A percentile compares a stretch with the other conserved stretches of the same genome.
Conservation (phyloP, 2,888 invertebrate species). For the Dryococelus australis region DNA sequence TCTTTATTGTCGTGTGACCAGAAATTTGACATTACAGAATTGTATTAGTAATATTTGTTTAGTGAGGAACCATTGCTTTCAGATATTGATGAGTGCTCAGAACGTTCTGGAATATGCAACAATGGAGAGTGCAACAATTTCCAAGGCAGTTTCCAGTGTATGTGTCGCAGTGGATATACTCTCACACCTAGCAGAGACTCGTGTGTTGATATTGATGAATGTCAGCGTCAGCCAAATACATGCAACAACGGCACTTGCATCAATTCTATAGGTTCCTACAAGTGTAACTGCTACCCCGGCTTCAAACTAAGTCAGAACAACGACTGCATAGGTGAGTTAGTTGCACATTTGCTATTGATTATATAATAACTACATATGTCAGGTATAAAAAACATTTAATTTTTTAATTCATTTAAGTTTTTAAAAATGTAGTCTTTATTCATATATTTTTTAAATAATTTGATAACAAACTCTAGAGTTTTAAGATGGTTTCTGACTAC, state of each 20-base stretch:
- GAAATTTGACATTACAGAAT: too few species aligned
- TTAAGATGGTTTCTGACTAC: too few species aligned
- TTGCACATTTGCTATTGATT: neutral
- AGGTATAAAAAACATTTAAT: too few species aligned
- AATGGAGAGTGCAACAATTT: slow-evolving; percentile 82
- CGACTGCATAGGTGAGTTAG: slow-evolving; percentile 74
- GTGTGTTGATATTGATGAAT: slow-evolving; percentile 79
- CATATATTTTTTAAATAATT: too few species aligned
- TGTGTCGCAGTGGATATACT: slow-evolving; percentile 76
- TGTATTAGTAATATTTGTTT: too few species aligned
- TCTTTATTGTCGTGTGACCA: too few species aligned
- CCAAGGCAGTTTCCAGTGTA: slow-evolving; percentile 80
- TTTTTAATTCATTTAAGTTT: too few species aligned
- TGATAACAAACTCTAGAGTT: too few species aligned
- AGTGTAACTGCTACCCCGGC: slow-evolving; percentile 77
- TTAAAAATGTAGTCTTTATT: too few species aligned
- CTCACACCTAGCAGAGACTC: slow-evolving; percentile 70
- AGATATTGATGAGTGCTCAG: slow-evolving; percentile 79
- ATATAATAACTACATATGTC: too few species aligned
- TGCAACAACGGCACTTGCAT: slow-evolving; percentile 81
- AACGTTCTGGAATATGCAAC: slow-evolving; percentile 70
- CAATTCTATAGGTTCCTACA: slow-evolving; percentile 74
- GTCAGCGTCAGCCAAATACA: slow-evolving; percentile 72
- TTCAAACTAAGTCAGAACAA: slow-evolving; percentile 80
- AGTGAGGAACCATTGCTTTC: slow-evolving; percentile 32